Conservation (phyloP, 1,140 invertebrate genomes). For the Zophobas morio region DNA sequence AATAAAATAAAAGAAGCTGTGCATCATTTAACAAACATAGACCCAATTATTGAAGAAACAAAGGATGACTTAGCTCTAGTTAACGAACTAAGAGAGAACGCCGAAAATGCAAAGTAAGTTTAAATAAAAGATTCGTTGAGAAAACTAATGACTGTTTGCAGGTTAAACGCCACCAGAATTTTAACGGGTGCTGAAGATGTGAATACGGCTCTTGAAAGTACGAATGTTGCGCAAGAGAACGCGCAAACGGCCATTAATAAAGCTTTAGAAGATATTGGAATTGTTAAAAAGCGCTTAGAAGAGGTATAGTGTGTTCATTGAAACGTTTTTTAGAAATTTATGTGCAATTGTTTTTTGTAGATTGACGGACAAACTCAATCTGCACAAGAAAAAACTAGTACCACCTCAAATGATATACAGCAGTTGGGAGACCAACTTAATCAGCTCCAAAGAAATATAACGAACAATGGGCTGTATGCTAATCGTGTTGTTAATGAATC, state of each 20-base stretch:
- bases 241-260: constrained; percentile 85
- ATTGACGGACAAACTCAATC: constrained; percentile 60
- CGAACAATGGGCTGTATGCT: constrained; percentile 62
- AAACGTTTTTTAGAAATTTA: constrained; percentile 5
- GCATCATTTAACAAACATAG: constrained; percentile 88
- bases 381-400: constrained; percentile 58
- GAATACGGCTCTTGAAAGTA: constrained; percentile 75
- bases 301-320: constrained; percentile 43
- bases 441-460: constrained; percentile 62
- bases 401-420: constrained; percentile 56
- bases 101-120: constrained; percentile 81
- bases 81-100: constrained; percentile 81
- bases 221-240: constrained; percentile 81
- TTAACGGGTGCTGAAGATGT: constrained; percentile 73
- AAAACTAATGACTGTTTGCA: constrained; percentile 43
- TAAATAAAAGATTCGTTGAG: constrained; percentile 11
- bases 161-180: constrained; percentile 71
- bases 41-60: constrained; percentile 90
- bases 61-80: constrained; percentile 83
- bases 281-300: constrained; percentile 81
- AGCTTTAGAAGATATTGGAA: constrained; percentile 84
- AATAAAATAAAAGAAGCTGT: constrained; percentile 89
- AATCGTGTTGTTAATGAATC: constrained; percentile 62
- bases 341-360: constrained; percentile 53
- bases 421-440: constrained; percentile 58